phyloP scores from a whole-genome alignment of 2,113 vertebrate species.

The Cololabis saira region DNA sequence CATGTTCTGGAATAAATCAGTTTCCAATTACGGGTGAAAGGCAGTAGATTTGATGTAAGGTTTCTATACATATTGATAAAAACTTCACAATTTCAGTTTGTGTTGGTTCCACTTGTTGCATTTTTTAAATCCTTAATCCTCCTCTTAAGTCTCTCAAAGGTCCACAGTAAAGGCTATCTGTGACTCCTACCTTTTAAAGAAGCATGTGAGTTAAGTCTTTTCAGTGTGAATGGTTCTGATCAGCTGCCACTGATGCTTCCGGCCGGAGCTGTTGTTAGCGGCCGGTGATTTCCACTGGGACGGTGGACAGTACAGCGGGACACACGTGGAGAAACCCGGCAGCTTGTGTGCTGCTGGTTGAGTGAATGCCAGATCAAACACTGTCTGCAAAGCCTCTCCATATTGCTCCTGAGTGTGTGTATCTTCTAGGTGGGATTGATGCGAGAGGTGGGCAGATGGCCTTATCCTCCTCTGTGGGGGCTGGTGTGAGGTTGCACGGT shows the following conservation, averaged over 20 bases:
- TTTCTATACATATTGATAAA: too few species aligned
- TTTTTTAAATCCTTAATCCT: neutral
- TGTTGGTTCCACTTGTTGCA: too few species aligned
- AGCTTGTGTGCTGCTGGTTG: slow-evolving; percentile 57
- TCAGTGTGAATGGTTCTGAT: slow-evolving; percentile 48
- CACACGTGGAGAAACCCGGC: slow-evolving; percentile 54
- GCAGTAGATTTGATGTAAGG: too few species aligned
- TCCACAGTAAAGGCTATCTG: neutral
- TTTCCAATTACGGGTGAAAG: too few species aligned
- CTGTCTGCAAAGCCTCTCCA: slow-evolving; percentile 70
- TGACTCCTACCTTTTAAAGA: slow-evolving; percentile 12
- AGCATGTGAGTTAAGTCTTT: slow-evolving; percentile 29
- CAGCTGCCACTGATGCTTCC: slow-evolving; percentile 53
- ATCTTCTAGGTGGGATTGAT: slow-evolving; percentile 67
- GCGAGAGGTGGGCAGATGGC: slow-evolving; percentile 74
- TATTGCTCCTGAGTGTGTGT: slow-evolving; percentile 52
- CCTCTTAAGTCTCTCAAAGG: too few species aligned
- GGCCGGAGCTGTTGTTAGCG: slow-evolving; percentile 54
- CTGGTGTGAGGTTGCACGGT: slow-evolving; percentile 70
- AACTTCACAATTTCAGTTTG: too few species aligned
- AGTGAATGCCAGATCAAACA: slow-evolving; percentile 80
- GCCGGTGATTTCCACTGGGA: slow-evolving; percentile 74
- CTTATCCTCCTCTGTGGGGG: slow-evolving; percentile 72
- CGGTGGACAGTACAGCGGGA: slow-evolving; percentile 55
- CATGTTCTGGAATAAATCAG: too few species aligned